Base-by-base conservation (phyloP, 30 jellyfish, hydroid and myxozoan species). In the Nemopilema nomurai region DNA sequence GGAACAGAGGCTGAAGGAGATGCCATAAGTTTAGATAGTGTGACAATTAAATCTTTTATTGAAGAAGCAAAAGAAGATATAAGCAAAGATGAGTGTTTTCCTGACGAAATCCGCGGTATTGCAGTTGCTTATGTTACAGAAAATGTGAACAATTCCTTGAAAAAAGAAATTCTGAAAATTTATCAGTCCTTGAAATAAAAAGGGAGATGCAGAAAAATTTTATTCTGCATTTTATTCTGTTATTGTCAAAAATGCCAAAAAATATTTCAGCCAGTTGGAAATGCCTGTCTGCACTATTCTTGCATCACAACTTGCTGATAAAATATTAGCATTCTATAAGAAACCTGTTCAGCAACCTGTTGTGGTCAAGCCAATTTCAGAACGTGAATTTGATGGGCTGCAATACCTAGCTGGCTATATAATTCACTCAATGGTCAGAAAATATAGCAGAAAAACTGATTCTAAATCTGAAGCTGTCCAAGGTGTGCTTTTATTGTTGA, bases 331-430 rank as follows among this genome's bases (percentile, higher is more conserved):
- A 18, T 75, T 31, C 57, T 51, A 49, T 75, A 41, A 23, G 33
- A 75, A 75, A 75, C 72, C 51, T 8, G 85, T 31, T 51, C 50
- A 75, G 74, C 29, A 75, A 69, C 85, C 73, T 31, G 26, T 8
- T 13, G 25, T 41, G 25, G 52, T 75, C 51, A 75, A 75, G 52
- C 85, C 85, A n/a, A 75, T 75, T 31, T 31, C 85, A 75, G 51
- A 28, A 18, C 51, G 62, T 31, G 85, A 75, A 51, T n/a, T 75
- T 27, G 85, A 75, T 75, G 85, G 85, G 25, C 85, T 75, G 73
- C 74, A 75, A 31, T 75, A 75, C 85, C 85, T 75, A 33, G 85
- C 85, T n/a, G 85, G 74, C 73, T 51, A 3, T 41, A 13, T 41
- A 41, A 41, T 41, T 41, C 57, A 41, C 57, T 41, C 57, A 63